Conservation (phyloP, 2,113 vertebrate genomes). For the Alces alces region DNA sequence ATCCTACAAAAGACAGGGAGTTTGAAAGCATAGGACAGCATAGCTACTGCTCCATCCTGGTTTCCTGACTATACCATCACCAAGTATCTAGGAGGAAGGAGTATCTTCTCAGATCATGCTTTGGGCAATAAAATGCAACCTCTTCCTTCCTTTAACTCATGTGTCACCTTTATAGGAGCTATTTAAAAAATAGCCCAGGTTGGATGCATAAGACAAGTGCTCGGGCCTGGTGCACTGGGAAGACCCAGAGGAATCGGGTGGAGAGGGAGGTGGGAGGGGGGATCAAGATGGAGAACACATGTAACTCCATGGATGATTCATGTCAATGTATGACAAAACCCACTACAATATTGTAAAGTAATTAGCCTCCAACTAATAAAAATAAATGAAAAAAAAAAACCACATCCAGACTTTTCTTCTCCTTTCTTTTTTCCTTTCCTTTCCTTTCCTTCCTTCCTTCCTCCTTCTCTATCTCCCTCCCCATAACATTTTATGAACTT, state of each 20-base stretch:
- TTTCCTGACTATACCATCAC: background rate
- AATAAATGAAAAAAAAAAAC: no score
- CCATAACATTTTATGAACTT: background rate
- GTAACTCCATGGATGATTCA: no score
- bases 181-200: background rate
- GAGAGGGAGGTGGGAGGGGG: no score
- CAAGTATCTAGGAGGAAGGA: background rate
- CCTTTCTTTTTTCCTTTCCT: background rate
- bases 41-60: background rate
- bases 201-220: no score
- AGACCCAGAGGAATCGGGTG: no score
- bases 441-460: fast-evolving
- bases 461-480: fast-evolving
- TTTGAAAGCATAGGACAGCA: fast-evolving
- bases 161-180: background rate
- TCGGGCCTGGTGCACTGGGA: no score
- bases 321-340: no score
- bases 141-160: background rate
- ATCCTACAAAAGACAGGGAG: background rate
- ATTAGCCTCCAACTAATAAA: no score
- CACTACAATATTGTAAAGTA: no score
- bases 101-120: background rate
- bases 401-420: background rate
- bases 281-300: no score
- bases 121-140: background rate